Evolutionary conservation across 2,888 invertebrate species (phyloP).

Genomic region (Coronaproctus castanopsis): DNA sequence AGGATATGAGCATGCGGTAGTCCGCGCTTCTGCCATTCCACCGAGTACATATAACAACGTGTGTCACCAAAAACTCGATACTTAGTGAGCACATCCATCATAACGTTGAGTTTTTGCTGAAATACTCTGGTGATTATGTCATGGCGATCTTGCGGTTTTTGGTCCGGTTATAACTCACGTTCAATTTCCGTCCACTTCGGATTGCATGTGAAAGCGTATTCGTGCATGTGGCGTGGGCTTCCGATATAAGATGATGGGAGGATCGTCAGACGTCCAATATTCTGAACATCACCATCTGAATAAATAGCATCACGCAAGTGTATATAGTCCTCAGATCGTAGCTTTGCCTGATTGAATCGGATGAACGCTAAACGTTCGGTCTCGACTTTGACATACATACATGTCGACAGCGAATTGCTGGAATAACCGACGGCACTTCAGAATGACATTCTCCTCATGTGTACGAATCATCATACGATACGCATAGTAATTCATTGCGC

Average conservation of each 20-base stretch:
- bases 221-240: constrained; percentile 23
- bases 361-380: constrained; percentile 23
- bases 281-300: constrained; percentile 18
- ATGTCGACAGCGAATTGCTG: constrained; percentile 25
- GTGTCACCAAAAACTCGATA: constrained; percentile 13
- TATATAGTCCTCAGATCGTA: constrained; percentile 21
- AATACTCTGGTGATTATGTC: constrained; percentile 14
- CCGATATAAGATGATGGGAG: constrained; percentile 22
- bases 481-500: constrained; percentile 21
- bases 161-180: constrained; percentile 14
- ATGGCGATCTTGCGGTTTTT: constrained; percentile 21
- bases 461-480: constrained; percentile 20
- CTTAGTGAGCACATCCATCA: constrained; percentile 13
- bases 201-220: constrained; percentile 22
- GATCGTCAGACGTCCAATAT: constrained; percentile 20
- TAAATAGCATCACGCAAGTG: constrained; percentile 22
- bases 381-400: constrained; percentile 25
- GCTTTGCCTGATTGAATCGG: constrained; percentile 22
- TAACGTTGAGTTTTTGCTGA: constrained; percentile 14
- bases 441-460: constrained; percentile 17
- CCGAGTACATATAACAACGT: constrained; percentile 20
- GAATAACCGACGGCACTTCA: constrained; percentile 21
- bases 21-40: constrained; percentile 22
- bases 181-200: constrained; percentile 22
- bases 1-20: constrained; percentile 23